Evolutionary conservation across 2,113 vertebrate species (phyloP).

Genomic region (Taxidea taxus): DNA sequence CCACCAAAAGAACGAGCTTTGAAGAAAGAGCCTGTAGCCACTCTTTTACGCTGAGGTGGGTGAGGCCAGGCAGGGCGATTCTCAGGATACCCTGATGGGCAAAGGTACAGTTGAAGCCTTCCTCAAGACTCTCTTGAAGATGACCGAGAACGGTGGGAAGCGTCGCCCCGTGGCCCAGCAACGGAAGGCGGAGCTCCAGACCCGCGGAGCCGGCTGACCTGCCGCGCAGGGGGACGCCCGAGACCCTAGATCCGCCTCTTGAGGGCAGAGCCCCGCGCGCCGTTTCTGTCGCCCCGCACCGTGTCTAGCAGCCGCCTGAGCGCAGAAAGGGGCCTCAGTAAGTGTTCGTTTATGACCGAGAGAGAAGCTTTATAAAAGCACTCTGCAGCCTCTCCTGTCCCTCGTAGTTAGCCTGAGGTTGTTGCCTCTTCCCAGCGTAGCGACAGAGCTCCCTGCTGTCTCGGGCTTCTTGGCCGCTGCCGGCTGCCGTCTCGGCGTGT

Average conservation of each 20-base stretch:
- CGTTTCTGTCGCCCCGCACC: background rate
- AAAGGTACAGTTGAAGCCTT: slow-evolving; percentile 73
- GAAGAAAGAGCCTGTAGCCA: slow-evolving; percentile 72
- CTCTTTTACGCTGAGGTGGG: slow-evolving; percentile 72
- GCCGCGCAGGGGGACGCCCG: background rate
- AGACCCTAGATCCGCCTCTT: background rate
- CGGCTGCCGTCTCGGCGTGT: slow-evolving; percentile 52
- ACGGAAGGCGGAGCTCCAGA: slow-evolving; percentile 52
- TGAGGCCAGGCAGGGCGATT: slow-evolving; percentile 78
- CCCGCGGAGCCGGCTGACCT: slow-evolving; percentile 13
- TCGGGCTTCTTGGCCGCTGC: slow-evolving; percentile 50
- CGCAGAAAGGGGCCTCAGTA: background rate
- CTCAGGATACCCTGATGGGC: slow-evolving; percentile 72
- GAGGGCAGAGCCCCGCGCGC: background rate
- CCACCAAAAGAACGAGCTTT: slow-evolving; percentile 72
- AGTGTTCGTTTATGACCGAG: background rate
- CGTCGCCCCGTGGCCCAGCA: slow-evolving; percentile 35
- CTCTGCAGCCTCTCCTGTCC: background rate
- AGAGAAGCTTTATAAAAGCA: slow-evolving; percentile 37
- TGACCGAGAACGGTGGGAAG: slow-evolving; percentile 66
- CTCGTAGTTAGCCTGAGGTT: background rate
- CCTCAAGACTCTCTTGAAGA: slow-evolving; percentile 71
- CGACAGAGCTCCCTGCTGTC: background rate
- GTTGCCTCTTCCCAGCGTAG: background rate
- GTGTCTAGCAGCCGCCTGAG: background rate